Evolutionary conservation across 2,797 vertebrate species (phyloP), one percentile per base, ranked within the genome.

Genomic region (Darevskia nairensis): DNA sequence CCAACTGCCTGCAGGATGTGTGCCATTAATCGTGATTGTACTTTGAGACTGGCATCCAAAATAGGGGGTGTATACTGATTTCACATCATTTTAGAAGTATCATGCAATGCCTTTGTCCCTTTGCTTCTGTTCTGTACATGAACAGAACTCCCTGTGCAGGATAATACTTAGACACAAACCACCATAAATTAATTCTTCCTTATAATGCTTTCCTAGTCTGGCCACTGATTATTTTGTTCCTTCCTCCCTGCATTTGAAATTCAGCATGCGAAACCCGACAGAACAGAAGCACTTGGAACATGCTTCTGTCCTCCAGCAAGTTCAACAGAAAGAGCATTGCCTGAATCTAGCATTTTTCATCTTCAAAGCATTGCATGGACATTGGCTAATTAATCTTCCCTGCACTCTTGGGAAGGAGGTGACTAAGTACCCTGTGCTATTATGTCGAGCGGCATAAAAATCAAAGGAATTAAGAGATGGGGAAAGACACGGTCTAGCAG

Each of bases 361-460:
- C 87, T 88, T 84, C 87, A 88, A 88, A 88, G 76, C 74, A 71
- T 64, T 71, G 82, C 75, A 84, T 11, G 66, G 75, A 84, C 81
- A 71, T 78, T 80, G 61, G 69, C 78, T 89, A 89, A 85, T 85
- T 89, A 85, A 89, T 85, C 83, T 89, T 75, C 77, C 32, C 25
- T 81, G 83, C 71, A 50, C 77, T 80, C 83, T 85, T 89, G 83
- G 84, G 84, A 89, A 85, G 77, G 69, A 72, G 61, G 78, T 75
- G 78, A 85, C 83, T 89, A 89, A 81, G 29, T 81, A 80, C 50
- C n/a, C 82, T n/a, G 41, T 35, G 78, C 68, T 85, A 39, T 75
- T 85, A 89, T 81, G 77, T 80, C 66, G 50, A 35, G 59, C 77
- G 50, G 68, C 69, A 81, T 68, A 85, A 85, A 84, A 89, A 89